Conservation (phyloP, 2,888 invertebrate genomes). For the Mimas tiliae region DNA sequence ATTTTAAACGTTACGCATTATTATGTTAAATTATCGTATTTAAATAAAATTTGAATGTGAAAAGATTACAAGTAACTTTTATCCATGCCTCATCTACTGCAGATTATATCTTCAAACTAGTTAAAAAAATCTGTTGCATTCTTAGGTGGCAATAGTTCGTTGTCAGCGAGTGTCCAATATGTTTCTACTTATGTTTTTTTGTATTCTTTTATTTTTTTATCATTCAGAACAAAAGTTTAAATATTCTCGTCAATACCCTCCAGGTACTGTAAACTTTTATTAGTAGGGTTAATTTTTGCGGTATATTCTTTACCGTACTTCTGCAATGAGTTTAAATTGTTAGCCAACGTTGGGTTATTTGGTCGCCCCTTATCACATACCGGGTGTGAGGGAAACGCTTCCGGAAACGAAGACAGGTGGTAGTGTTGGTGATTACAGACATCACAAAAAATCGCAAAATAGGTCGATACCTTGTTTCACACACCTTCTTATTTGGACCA, state of each 20-base stretch:
- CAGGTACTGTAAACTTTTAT: constrained; percentile 16
- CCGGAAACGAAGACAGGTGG: too few relatives aligned
- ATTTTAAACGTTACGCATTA: background rate
- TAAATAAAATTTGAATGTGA: background rate
- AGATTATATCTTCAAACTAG: constrained; percentile 27
- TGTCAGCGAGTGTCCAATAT: background rate
- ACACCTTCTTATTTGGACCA: too few relatives aligned
- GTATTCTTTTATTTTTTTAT: constrained; percentile 40
- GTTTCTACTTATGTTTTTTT: constrained; percentile 28
- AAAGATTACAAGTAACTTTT: background rate
- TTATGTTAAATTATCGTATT: background rate
- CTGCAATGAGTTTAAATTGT: too few relatives aligned
- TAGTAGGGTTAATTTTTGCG: background rate
- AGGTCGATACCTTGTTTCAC: too few relatives aligned
- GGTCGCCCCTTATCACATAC: too few relatives aligned
- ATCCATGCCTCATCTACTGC: background rate
- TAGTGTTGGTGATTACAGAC: too few relatives aligned
- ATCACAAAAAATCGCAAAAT: too few relatives aligned
- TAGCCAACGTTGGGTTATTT: background rate
- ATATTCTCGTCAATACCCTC: constrained; percentile 26
- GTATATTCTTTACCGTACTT: background rate
- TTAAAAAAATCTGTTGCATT: background rate
- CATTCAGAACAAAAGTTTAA: constrained; percentile 36
- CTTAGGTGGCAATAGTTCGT: background rate
- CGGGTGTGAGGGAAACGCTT: too few relatives aligned